phyloP scores from a whole-genome alignment of 2,888 invertebrate species.

The Pyrocoelia pectoralis region DNA sequence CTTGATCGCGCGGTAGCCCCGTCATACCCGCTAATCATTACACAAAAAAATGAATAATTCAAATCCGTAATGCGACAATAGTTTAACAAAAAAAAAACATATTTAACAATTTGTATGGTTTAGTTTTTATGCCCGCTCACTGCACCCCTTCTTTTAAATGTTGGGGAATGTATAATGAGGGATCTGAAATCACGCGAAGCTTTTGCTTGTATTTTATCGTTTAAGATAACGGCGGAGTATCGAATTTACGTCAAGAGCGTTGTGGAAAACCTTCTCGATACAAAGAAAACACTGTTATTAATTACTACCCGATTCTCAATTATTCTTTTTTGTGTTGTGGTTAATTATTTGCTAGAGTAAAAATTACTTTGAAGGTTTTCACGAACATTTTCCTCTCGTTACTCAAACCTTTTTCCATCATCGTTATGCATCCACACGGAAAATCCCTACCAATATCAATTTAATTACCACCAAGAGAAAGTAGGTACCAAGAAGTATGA shows the following conservation, averaged over 20 bases:
- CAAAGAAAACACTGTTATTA: constrained; percentile 41
- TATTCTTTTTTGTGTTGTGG: constrained; percentile 36
- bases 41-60: background rate
- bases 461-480: too few relatives aligned
- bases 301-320: constrained; percentile 41
- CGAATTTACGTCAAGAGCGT: constrained; percentile 44
- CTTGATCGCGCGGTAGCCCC: constrained; percentile 16
- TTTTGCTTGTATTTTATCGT: constrained; percentile 44
- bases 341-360: constrained; percentile 34
- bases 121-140: constrained; percentile 22
- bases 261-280: constrained; percentile 37
- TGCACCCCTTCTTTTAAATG: constrained; percentile 3
- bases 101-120: constrained; percentile 24
- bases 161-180: constrained; percentile 40
- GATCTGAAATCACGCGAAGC: constrained; percentile 42
- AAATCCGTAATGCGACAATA: constrained; percentile 22
- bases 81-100: constrained; percentile 20
- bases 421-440: too few relatives aligned
- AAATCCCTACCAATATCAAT: too few relatives aligned
- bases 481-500: too few relatives aligned
- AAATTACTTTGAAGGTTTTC: constrained; percentile 36
- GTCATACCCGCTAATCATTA: background rate
- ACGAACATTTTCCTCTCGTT: background rate
- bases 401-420: too few relatives aligned
- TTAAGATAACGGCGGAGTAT: constrained; percentile 43